These are phyloP conservation scores for Desoria tigrina DNA, from an alignment of 2,888 invertebrate species.

Conservation along the genomic window DNA sequence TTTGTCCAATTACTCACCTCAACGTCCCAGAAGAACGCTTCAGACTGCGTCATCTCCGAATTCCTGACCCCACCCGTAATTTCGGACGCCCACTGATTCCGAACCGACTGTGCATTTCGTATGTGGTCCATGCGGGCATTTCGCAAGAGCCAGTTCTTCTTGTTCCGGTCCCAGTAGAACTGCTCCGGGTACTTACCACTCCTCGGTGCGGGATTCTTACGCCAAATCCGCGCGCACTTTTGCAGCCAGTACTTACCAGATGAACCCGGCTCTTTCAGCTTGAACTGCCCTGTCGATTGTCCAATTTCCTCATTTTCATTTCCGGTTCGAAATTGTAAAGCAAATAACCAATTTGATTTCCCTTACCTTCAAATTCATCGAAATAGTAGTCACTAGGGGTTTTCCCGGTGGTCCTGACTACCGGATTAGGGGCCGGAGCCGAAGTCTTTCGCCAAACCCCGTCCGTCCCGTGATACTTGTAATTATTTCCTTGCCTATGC, in stretches of 20 bases:
- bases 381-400: slow-evolving; percentile 22
- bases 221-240: slow-evolving; percentile 31
- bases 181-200: slow-evolving; percentile 32
- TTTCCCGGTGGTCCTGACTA: slow-evolving; percentile 6
- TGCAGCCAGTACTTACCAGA: slow-evolving; percentile 4
- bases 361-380: slow-evolving; percentile 31
- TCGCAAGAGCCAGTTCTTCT: slow-evolving; percentile 32
- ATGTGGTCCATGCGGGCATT: slow-evolving; percentile 29
- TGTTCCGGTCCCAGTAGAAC: slow-evolving; percentile 26
- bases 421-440: neutral
- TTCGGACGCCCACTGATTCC: neutral
- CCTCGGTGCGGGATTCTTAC: slow-evolving; percentile 24
- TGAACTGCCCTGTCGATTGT: slow-evolving; percentile 8
- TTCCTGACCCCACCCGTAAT: neutral
- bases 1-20: too few relatives aligned
- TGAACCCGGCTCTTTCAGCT: neutral
- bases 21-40: slow-evolving; percentile 1
- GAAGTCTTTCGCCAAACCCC: slow-evolving; percentile 32
- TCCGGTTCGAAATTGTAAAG: slow-evolving; percentile 30
- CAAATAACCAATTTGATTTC: neutral
- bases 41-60: neutral
- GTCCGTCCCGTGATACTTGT: slow-evolving; percentile 27
- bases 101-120: slow-evolving; percentile 15
- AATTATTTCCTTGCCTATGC: slow-evolving; percentile 27
- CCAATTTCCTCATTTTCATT: slow-evolving; percentile 5